Percentiles rank a stretch among this genome's conserved stretches.
phyloP scores from a whole-genome alignment of 37 sponge, comb jelly and placozoan species.

The Beroe forskalii region DNA sequence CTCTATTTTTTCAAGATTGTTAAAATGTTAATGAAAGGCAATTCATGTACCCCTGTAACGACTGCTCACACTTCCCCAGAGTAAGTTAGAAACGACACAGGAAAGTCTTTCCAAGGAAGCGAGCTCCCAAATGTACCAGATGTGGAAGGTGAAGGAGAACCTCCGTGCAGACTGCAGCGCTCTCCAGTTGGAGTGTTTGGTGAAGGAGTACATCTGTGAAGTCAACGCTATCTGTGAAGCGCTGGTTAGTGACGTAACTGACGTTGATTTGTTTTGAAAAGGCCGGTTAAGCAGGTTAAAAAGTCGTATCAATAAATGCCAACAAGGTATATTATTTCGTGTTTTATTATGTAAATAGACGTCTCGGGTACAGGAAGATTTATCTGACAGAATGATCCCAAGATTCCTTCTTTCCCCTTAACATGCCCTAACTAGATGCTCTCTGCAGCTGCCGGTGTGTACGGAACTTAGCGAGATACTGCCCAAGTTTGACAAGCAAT shows the following conservation, averaged over 20 bases:
- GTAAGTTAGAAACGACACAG: conserved; percentile 43
- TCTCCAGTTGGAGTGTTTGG: conserved; percentile 54
- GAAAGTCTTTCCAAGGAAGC: conserved; percentile 15
- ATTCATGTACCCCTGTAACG: not conserved
- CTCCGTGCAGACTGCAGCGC: not conserved
- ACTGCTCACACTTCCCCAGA: no score
- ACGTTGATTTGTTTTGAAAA: no score
- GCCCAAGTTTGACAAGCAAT: conserved; percentile 58
- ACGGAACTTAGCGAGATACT: conserved; percentile 6
- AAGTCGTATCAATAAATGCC: no score
- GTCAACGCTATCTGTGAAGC: conserved; percentile 32
- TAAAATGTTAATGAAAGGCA: no score
- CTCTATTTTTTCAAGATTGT: no score
- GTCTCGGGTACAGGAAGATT: no score
- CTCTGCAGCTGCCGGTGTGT: conserved; percentile 30
- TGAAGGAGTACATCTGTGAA: conserved; percentile 66
- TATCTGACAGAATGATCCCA: no score
- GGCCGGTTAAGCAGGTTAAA: no score
- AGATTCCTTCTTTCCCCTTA: no score
- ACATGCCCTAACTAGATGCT: no score
- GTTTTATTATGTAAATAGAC: no score
- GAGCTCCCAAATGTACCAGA: conserved; percentile 34
- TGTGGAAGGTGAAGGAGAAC: conserved; percentile 59
- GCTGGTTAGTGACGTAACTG: conserved; percentile 50
- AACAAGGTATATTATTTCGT: no score